Conservation (phyloP, 1,140 invertebrate genomes). For the Hylaeus anthracinus region DNA sequence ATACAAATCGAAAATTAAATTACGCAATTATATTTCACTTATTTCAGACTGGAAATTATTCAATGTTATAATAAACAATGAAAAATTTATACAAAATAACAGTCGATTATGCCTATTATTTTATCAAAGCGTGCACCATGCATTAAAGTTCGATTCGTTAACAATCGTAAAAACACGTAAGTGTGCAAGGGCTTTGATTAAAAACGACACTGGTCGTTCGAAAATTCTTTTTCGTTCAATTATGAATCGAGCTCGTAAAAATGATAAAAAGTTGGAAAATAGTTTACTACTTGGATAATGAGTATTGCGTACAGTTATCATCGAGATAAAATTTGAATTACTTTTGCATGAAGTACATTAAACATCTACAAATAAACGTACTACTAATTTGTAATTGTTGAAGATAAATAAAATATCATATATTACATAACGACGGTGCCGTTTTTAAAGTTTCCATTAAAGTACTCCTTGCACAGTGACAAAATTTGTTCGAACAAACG, state of each 20-base stretch:
- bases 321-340: neutral
- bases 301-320: too few relatives aligned
- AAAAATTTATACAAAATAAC: conserved; percentile 34
- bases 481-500: conserved; percentile 8
- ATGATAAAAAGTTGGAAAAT: neutral
- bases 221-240: neutral
- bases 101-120: conserved; percentile 3
- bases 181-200: conserved; percentile 38
- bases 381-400: neutral
- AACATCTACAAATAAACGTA: neutral
- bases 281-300: too few relatives aligned
- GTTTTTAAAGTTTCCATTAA: conserved; percentile 7
- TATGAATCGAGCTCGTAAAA: neutral
- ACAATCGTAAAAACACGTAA: conserved; percentile 12
- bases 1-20: neutral
- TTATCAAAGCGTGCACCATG: conserved; percentile 49
- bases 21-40: neutral
- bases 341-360: neutral
- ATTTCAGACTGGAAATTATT: conserved; percentile 22
- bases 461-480: neutral
- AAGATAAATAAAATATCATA: neutral
- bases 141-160: conserved; percentile 37
- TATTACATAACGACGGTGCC: neutral
- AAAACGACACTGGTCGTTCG: conserved; percentile 4
- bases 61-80: conserved; percentile 20